Evolutionary conservation across 1,140 invertebrate genomes (phyloP).

Genomic region (Brevipalpus yothersi): DNA sequence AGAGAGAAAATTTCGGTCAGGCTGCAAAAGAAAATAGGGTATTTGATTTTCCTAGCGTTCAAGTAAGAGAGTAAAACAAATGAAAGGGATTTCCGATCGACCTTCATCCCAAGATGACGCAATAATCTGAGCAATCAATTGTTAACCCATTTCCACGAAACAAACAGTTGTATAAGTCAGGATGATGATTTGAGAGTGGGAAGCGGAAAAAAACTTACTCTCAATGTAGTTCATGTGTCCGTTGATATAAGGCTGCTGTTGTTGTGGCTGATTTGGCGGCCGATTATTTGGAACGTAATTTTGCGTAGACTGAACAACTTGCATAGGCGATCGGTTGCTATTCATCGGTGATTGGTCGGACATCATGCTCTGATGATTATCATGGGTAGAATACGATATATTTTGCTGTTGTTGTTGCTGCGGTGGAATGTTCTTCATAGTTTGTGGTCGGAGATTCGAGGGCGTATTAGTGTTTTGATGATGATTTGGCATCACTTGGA

Average conservation of each 20-base stretch:
- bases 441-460: too few species aligned
- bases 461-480: not conserved
- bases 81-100: not conserved
- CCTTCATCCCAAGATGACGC: not conserved
- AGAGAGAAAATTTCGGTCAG: too few species aligned
- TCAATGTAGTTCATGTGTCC: not conserved
- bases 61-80: not conserved
- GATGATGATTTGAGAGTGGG: not conserved
- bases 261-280: not conserved
- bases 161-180: not conserved
- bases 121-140: not conserved
- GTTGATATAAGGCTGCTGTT: not conserved
- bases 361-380: too few species aligned
- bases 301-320: too few species aligned
- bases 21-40: too few species aligned
- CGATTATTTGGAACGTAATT: not conserved
- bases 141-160: not conserved
- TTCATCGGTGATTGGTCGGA: too few species aligned
- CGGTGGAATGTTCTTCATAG: not conserved
- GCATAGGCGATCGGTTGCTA: too few species aligned
- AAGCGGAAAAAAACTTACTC: not conserved
- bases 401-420: not conserved
- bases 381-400: not conserved
- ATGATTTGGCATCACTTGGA: not conserved
- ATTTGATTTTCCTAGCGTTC: too few species aligned